Percentiles rank a stretch among this genome's conserved stretches.
These are phyloP conservation scores for Gallinago nigripennis DNA, from an alignment of 2,797 vertebrate species.

Conservation along the genomic window DNA sequence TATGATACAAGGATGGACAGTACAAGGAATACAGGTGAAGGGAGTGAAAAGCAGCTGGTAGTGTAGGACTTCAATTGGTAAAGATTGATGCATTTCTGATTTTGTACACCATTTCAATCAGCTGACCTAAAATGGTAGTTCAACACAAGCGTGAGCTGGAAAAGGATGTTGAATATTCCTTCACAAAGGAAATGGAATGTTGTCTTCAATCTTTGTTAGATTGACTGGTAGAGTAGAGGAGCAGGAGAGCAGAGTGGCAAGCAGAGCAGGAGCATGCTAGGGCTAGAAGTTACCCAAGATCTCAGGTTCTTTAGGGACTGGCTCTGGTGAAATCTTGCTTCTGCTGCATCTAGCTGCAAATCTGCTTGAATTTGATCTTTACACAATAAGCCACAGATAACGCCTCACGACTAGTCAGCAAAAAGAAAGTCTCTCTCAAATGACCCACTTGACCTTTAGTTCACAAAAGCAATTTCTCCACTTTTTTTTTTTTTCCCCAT, in stretches of 20 bases:
- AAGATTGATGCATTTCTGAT: neutral
- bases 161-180: neutral
- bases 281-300: neutral
- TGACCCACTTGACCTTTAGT: neutral
- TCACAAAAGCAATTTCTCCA: neutral
- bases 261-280: neutral
- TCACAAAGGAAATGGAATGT: neutral
- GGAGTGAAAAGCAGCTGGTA: neutral
- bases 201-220: neutral
- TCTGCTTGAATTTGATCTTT: neutral
- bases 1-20: neutral
- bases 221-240: neutral
- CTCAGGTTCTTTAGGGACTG: neutral
- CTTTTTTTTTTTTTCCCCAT: neutral
- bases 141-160: neutral
- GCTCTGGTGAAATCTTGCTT: neutral
- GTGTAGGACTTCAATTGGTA: neutral
- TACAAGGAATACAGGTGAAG: neutral
- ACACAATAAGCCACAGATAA: neutral
- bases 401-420: neutral
- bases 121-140: neutral
- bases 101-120: neutral
- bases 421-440: neutral
- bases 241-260: neutral
- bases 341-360: neutral